Percentiles rank a stretch among this genome's conserved stretches.
Evolutionary conservation across 2,797 vertebrate genomes (phyloP).

Genomic region (Numenius phaeopus): DNA sequence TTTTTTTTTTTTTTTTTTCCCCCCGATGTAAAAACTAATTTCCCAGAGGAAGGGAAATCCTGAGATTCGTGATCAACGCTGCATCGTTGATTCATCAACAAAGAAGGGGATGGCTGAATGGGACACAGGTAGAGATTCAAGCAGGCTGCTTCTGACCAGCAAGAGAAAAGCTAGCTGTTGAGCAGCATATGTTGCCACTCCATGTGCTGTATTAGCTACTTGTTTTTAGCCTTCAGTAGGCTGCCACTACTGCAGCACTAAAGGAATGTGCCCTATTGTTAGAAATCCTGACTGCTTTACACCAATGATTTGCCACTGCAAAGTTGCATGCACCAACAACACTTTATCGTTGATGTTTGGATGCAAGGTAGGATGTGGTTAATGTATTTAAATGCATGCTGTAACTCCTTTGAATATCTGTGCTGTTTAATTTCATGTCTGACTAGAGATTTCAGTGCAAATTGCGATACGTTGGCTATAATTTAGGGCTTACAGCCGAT

Average conservation of each 20-base stretch:
- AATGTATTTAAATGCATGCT: slow-evolving; percentile 65
- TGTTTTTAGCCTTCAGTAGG: slow-evolving; percentile 74
- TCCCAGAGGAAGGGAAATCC: slow-evolving; percentile 73
- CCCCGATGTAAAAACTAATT: slow-evolving; percentile 57
- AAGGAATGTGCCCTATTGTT: slow-evolving; percentile 92
- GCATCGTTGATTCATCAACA: slow-evolving; percentile 73
- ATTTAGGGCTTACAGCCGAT: background rate
- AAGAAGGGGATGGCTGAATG: slow-evolving; percentile 77
- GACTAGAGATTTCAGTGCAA: slow-evolving; percentile 53
- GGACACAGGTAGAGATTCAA: slow-evolving; percentile 73
- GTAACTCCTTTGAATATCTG: slow-evolving; percentile 48
- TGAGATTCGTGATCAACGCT: slow-evolving; percentile 60
- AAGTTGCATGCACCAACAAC: slow-evolving; percentile 96
- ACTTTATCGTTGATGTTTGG: slow-evolving; percentile 96
- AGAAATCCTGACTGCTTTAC: slow-evolving; percentile 88
- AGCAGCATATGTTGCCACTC: slow-evolving; percentile 76
- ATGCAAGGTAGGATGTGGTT: slow-evolving; percentile 92
- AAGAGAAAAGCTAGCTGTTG: slow-evolving; percentile 71
- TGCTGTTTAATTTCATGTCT: slow-evolving; percentile 55
- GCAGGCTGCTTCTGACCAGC: slow-evolving; percentile 67
- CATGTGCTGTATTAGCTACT: slow-evolving; percentile 74
- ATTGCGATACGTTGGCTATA: background rate
- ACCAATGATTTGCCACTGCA: slow-evolving; percentile 97
- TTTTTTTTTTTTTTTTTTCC: background rate
- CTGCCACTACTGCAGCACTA: slow-evolving; percentile 79